These are phyloP conservation scores for Sarcophaga caerulescens DNA, from an alignment of 2,888 invertebrate species.

Conservation along the genomic window DNA sequence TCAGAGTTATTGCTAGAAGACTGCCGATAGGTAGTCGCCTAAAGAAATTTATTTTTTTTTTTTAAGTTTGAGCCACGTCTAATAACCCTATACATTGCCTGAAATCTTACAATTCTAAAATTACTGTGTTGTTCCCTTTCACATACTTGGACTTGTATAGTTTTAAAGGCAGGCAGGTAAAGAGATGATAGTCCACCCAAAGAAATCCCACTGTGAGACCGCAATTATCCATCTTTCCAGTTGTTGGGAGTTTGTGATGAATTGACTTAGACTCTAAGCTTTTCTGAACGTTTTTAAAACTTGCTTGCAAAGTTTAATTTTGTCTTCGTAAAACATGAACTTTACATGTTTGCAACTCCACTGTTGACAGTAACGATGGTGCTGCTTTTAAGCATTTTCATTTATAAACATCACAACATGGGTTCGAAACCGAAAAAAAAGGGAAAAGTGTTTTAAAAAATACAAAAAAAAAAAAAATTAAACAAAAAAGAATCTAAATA, in stretches of 20 bases:
- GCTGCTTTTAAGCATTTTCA: constrained; percentile 44
- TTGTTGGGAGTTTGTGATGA: too few species aligned
- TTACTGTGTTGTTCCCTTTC: too few species aligned
- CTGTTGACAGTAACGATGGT: neutral
- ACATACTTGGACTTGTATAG: too few species aligned
- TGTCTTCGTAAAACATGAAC: too few species aligned
- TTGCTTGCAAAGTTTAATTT: too few species aligned
- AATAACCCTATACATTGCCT: too few species aligned
- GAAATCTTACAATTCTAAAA: neutral
- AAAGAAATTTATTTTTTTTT: too few species aligned
- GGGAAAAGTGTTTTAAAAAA: neutral
- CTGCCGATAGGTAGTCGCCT: neutral
- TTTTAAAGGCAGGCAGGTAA: neutral
- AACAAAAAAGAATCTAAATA: too few species aligned
- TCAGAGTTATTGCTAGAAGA: neutral
- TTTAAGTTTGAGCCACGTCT: neutral
- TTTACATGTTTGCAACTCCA: too few species aligned
- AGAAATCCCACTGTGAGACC: neutral
- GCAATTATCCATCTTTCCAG: too few species aligned
- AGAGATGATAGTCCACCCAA: neutral
- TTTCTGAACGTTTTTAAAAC: too few species aligned
- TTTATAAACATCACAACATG: constrained; percentile 50
- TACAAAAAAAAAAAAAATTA: constrained; percentile 24
- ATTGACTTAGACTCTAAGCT: too few species aligned
- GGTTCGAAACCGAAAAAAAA: constrained; percentile 29